Evolutionary conservation across 2,797 vertebrate species (phyloP).

Genomic region (Paedocypris micromegethes): DNA sequence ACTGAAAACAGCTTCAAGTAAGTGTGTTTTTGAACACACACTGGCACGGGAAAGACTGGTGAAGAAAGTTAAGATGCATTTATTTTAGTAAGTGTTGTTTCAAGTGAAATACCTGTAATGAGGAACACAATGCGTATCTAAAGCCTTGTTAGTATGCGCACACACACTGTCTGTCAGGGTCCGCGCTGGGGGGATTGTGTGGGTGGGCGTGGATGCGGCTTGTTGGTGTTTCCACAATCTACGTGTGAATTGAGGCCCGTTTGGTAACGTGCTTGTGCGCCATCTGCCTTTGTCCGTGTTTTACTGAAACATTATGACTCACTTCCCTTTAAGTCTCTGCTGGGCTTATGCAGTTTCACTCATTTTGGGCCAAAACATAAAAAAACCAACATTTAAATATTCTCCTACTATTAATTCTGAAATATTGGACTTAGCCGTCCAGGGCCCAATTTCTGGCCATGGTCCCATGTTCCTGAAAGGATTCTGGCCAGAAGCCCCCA

Average conservation of each 20-base stretch:
- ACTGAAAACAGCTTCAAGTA: conserved; percentile 18
- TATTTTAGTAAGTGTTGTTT: conserved; percentile 3
- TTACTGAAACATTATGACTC: background rate
- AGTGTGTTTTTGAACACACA: conserved; percentile 13
- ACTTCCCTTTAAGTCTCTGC: no score
- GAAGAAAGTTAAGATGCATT: conserved; percentile 1
- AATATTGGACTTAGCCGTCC: background rate
- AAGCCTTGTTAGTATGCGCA: conserved; percentile 3
- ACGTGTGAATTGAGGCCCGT: conserved; percentile 7
- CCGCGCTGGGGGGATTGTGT: conserved; percentile 3
- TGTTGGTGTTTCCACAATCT: conserved; percentile 13
- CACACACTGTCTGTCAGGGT: conserved; percentile 8
- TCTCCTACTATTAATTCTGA: background rate
- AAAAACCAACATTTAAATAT: background rate
- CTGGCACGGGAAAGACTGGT: background rate
- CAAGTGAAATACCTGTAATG: no score
- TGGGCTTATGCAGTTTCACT: conserved; percentile 3
- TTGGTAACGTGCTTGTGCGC: conserved; percentile 22
- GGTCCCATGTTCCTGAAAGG: background rate
- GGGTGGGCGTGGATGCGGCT: conserved; percentile 10
- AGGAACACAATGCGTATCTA: background rate
- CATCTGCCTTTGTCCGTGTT: conserved; percentile 27
- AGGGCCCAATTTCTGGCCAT: background rate
- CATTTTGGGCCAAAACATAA: background rate
- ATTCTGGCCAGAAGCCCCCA: background rate